Percentiles rank a stretch among this genome's conserved stretches.
Evolutionary conservation across 2,797 vertebrate genomes (phyloP).

Genomic region (Eurystomus glaucurus): DNA sequence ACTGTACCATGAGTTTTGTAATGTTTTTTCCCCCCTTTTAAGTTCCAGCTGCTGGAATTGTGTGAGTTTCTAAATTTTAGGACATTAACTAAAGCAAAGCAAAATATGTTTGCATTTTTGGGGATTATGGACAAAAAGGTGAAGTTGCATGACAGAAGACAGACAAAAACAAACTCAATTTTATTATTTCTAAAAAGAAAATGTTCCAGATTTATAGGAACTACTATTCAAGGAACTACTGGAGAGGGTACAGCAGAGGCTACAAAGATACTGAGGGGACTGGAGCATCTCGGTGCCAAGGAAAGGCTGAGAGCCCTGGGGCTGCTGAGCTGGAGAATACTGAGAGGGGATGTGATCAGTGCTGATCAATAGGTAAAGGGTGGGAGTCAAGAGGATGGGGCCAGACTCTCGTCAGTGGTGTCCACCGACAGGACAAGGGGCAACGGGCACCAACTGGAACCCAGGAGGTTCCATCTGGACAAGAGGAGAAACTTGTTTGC

Average conservation of each 20-base stretch:
- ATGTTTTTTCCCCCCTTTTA: not conserved
- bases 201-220: not conserved
- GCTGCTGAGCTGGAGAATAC: not conserved
- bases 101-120: not conserved
- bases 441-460: not conserved
- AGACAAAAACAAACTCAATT: rapidly evolving
- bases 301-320: not conserved
- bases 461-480: not conserved
- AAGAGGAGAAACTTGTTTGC: not conserved
- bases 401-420: not conserved
- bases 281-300: not conserved
- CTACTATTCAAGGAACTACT: not conserved
- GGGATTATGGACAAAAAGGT: not conserved
- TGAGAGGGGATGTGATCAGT: not conserved
- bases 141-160: not conserved
- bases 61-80: not conserved
- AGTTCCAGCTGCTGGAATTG: not conserved
- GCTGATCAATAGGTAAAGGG: not conserved
- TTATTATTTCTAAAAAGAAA: not conserved
- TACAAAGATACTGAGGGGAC: not conserved
- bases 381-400: not conserved
- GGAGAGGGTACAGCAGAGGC: not conserved
- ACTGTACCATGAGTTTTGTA: not conserved
- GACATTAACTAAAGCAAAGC: not conserved
- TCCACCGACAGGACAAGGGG: not conserved